Evolutionary conservation across 1,140 invertebrate species (phyloP).

Genomic region (Drosophila novamexicana): DNA sequence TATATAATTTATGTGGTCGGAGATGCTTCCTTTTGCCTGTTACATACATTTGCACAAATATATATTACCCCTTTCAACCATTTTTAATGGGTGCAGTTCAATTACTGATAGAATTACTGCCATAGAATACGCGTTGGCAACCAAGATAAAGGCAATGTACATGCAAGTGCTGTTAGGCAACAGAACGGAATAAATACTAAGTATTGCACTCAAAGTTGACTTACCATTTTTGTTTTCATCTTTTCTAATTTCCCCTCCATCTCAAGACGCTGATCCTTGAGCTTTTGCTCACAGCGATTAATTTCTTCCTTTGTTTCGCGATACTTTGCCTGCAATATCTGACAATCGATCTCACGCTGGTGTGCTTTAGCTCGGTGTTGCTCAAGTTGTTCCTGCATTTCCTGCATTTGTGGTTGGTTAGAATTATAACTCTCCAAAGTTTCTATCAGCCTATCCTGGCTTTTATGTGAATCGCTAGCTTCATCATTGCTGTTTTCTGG

Average conservation of each 20-base stretch:
- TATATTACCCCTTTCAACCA: too few species aligned
- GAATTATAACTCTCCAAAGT: neutral
- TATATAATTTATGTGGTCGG: too few species aligned
- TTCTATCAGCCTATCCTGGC: slow-evolving; percentile 14
- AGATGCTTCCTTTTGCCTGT: too few species aligned
- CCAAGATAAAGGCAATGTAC: too few species aligned
- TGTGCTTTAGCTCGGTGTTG: slow-evolving; percentile 12
- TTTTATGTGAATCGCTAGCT: neutral
- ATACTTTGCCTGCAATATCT: slow-evolving; percentile 73
- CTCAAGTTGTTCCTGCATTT: neutral
- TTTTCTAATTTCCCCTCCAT: slow-evolving; percentile 88
- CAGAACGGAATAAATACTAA: too few species aligned
- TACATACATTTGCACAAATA: too few species aligned
- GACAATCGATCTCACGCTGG: slow-evolving; percentile 61
- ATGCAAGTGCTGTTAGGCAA: too few species aligned
- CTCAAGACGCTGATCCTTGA: slow-evolving; percentile 86
- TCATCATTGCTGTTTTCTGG: slow-evolving; percentile 3
- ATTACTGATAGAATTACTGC: too few species aligned
- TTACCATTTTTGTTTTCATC: slow-evolving; percentile 89
- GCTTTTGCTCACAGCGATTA: slow-evolving; percentile 60
- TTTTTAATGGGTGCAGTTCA: too few species aligned
- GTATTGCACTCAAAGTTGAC: slow-evolving; percentile 59
- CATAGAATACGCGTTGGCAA: too few species aligned
- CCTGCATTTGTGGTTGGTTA: neutral
- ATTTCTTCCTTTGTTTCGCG: slow-evolving; percentile 67